These are phyloP conservation scores for Pteria penguin DNA, from an alignment of 2,888 invertebrate species.

Conservation along the genomic window DNA sequence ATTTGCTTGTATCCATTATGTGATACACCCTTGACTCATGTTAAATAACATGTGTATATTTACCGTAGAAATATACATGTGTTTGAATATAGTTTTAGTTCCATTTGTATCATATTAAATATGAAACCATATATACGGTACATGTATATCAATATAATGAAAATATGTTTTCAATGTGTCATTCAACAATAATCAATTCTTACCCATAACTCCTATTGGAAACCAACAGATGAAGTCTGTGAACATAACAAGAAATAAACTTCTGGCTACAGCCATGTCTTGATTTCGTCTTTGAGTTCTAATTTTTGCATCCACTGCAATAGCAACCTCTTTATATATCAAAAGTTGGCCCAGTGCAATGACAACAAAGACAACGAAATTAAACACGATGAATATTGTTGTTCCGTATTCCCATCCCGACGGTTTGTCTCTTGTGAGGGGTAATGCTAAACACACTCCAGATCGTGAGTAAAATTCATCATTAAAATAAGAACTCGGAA, in stretches of 20 bases:
- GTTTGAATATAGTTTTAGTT: no score
- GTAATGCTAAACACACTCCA: slow-evolving; percentile 37
- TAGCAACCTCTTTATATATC: slow-evolving; percentile 36
- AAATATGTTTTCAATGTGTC: no score
- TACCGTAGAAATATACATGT: no score
- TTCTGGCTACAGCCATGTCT: slow-evolving; percentile 32
- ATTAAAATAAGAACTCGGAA: slow-evolving; percentile 29
- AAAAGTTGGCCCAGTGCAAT: slow-evolving; percentile 35
- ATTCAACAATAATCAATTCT: no score
- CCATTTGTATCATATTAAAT: no score
- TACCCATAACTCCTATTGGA: slow-evolving; percentile 44
- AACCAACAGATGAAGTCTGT: slow-evolving; percentile 45
- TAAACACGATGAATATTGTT: slow-evolving; percentile 37
- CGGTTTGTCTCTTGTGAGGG: slow-evolving; percentile 37
- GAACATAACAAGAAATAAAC: slow-evolving; percentile 33
- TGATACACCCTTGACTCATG: no score
- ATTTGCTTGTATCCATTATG: no score
- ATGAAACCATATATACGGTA: no score
- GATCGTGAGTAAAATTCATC: slow-evolving; percentile 40
- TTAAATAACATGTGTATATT: no score
- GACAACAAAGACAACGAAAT: slow-evolving; percentile 27
- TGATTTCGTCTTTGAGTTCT: slow-evolving; percentile 21
- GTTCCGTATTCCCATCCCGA: slow-evolving; percentile 39
- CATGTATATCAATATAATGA: no score
- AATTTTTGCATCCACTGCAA: not conserved